Evolutionary conservation across 2,797 vertebrate species (phyloP), one percentile per base, ranked within the genome.

Genomic region (Sebastes cheni): DNA sequence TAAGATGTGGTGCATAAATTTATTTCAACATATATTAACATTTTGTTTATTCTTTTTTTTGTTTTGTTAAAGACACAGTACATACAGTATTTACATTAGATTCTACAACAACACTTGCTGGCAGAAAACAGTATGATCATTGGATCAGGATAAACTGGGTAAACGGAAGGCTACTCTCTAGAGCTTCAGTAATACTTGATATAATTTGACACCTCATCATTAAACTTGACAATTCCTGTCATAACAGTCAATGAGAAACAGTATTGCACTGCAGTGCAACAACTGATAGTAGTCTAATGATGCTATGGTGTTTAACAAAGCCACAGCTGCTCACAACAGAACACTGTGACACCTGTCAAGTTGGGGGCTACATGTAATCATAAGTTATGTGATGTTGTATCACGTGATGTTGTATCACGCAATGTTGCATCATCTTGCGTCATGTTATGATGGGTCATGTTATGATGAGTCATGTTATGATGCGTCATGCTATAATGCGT

Each of bases 21-120:
- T 91, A 94, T 94, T 94, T 93, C 79, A 88, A 91, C 90, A 91
- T 92, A 93, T 93, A 91, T 90, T 90, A 92, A 91, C 85, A 92
- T 84, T 87, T 88, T 80, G 8, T 80, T 88, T 80, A 62, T 77
- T 83, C 14, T 76, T 71, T 72, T 71, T 61, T 61, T 65, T 30
- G 23, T 79, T 89, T 86, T 79, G 75, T 89, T 92, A 85, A 91
- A 89, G 89, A 91, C 88, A 92, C 89, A 84, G 23, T 87, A 88
- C 83, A 62, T 90, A 90, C 67, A 91, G 29, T 94, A 92, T 93
- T 86, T 94, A 92, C 92, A 94, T 68, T 59, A 59, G 52, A 86
- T 79, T 89, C 82, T 82, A 90, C 85, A 81, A 84, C 77, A 72
- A 86, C 62, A 82, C 81, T 60, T 72, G 80, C 78, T 89, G 83